Evolutionary conservation across 2,113 vertebrate species (phyloP), one percentile per base, ranked within the genome.

Genomic region (Cephalopholis sonnerati): DNA sequence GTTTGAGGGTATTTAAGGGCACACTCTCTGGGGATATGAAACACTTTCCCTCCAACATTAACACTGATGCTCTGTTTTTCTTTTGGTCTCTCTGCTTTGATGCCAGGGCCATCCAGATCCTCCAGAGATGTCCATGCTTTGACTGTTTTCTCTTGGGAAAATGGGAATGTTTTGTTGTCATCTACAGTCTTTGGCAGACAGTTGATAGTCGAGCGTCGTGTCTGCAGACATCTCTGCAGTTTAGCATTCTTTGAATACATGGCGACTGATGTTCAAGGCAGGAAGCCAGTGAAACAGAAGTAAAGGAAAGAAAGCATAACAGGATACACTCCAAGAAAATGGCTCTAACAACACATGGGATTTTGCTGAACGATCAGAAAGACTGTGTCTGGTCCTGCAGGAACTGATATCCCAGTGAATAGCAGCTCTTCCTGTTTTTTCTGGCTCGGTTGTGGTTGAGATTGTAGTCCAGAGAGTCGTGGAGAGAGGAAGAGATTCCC

Each of bases 51-150:
- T 4, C 95, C 96, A 18, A 96, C 88, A 0, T 97, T 97, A 7
- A 97, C 54, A 51, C 89, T 94, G 55, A 97, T 91, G 58, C 84
- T 57, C 41, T 68, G 66, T 48, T 74, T 64, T 18, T 59, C 1
- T 46, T 90, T 84, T 4, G 46, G n/a, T 77, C 36, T 75, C 2
- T 72, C 81, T 36, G 10, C n/a, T 76, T 54, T 77, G 22, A 29
- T 17, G 25, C 13, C 41, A 17, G 62, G 69, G 55, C 29, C 71
- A 0, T 62, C 78, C 53, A 96, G 11, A 0, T 93, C 77, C 24
- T 94, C 87, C 93, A 93, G 53, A 53, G 96, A 96, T 29, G 81
- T 92, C 95, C 95, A 96, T 0, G 73, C 93, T 91, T 95, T 96
- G 0, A 95, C 67, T 25, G 89, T 66, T 58, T 91, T 94, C 16